Base-by-base conservation (phyloP, 2,888 invertebrate genomes). In the Orthosia gothica region DNA sequence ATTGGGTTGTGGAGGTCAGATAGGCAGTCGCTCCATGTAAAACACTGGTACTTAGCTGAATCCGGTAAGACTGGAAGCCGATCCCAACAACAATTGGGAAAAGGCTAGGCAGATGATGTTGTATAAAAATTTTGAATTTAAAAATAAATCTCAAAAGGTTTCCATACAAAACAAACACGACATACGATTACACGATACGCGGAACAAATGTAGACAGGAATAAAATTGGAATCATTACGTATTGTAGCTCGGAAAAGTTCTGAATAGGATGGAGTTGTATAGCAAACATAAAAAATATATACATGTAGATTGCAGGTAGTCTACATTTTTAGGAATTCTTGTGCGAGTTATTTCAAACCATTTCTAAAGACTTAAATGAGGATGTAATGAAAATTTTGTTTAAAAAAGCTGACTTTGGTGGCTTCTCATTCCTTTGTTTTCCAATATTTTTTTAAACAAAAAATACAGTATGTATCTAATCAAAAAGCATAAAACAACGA, bases 211-310 rank as follows among this genome's bases (percentile, higher is more conserved):
- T 32, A 71, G 52, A 57, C 71, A 47, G 59, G 50, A 67, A 76
- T 52, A 26, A 82, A 77, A 80, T 71, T 68, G 63, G 49, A 82
- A 77, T 64, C 52, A 55, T 67, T 67, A 55, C 45, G 23, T 66
- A 55, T 69, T 69, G 63, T 57, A 26, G 40, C 20, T 40, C 5
- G 49, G 23, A 57, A 23, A 66, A 58, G 62, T 57, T 55, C 13
- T 76, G 82, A 62, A 79, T 20, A 20, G 20, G 16, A 52, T 23
- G n/a, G 12, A 76, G 12, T 74, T 58, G 57, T 52, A 45, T 9
- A 47, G 69, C 20, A 74, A 55, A 40, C 23, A 55, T 5, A 72
- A 50, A 40, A 49, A 16, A 40, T n/a, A 23, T 18, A 13, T 15
- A 18, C 26, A 13, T 26, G 5, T 12, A 20, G 20, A n/a, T 63